Percentiles rank a stretch among this genome's conserved stretches.
These are phyloP conservation scores for Aphelocoma californica DNA, from an alignment of 2,797 vertebrate species.

Conservation along the genomic window DNA sequence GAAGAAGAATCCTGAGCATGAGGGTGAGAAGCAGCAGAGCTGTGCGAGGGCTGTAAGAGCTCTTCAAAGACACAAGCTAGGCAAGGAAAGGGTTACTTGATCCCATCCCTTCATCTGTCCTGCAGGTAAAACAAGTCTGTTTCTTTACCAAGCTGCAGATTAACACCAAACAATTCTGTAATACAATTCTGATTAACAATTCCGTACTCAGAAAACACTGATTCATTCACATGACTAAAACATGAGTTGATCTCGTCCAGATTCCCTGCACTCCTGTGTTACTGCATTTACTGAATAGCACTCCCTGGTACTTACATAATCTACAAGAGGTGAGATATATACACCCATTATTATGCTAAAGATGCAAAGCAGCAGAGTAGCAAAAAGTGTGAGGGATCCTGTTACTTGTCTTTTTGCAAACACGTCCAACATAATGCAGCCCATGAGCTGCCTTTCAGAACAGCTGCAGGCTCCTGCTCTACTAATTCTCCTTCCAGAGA, in stretches of 20 bases:
- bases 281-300: not conserved
- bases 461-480: not conserved
- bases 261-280: not conserved
- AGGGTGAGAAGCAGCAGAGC: not conserved
- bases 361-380: not conserved
- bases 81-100: not conserved
- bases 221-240: not conserved
- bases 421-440: not conserved
- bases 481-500: conserved; percentile 15
- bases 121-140: not conserved
- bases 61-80: not conserved
- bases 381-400: not conserved
- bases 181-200: not conserved
- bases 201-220: not conserved
- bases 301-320: not conserved
- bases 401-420: not conserved
- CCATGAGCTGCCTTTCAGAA: not conserved
- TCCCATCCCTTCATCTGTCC: not conserved
- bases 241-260: not conserved
- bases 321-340: not conserved
- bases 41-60: not conserved
- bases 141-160: not conserved
- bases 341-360: not conserved
- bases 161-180: not conserved
- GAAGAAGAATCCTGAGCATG: not conserved